Percentiles rank a stretch among this genome's conserved stretches.
phyloP scores from a whole-genome alignment of 2,888 invertebrate genomes.

The Tetranychus truncatus region DNA sequence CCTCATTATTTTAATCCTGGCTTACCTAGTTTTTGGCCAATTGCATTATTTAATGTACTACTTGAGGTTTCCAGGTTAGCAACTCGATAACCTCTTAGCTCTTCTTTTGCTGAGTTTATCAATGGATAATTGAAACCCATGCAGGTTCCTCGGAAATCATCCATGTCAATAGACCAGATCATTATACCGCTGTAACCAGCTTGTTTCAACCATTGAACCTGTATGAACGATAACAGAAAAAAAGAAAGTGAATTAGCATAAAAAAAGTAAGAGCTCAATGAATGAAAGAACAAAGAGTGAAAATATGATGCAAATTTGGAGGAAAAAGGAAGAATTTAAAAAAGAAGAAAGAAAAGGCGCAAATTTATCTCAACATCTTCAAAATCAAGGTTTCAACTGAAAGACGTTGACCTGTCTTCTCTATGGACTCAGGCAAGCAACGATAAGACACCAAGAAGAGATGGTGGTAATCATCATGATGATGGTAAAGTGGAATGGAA shows the following conservation, averaged over 20 bases:
- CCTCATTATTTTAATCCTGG: neutral
- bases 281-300: neutral
- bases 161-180: slow-evolving; percentile 93
- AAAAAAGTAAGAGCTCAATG: neutral
- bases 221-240: slow-evolving; percentile 23
- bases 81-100: slow-evolving; percentile 49
- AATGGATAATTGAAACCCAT: slow-evolving; percentile 77
- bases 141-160: slow-evolving; percentile 71
- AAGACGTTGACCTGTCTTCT: neutral
- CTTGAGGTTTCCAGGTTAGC: slow-evolving; percentile 22
- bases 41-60: slow-evolving; percentile 13
- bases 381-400: neutral
- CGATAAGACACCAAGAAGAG: neutral
- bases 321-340: neutral
- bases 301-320: neutral
- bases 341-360: neutral
- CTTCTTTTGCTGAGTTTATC: slow-evolving; percentile 65
- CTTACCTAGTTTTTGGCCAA: slow-evolving; percentile 10
- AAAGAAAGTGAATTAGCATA: neutral
- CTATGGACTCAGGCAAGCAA: neutral
- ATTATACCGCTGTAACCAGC: slow-evolving; percentile 87
- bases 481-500: neutral
- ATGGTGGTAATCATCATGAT: neutral
- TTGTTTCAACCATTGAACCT: slow-evolving; percentile 84
- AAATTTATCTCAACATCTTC: neutral